Base-by-base conservation (phyloP, 2,797 vertebrate species). In the Calcarius lapponicus region DNA sequence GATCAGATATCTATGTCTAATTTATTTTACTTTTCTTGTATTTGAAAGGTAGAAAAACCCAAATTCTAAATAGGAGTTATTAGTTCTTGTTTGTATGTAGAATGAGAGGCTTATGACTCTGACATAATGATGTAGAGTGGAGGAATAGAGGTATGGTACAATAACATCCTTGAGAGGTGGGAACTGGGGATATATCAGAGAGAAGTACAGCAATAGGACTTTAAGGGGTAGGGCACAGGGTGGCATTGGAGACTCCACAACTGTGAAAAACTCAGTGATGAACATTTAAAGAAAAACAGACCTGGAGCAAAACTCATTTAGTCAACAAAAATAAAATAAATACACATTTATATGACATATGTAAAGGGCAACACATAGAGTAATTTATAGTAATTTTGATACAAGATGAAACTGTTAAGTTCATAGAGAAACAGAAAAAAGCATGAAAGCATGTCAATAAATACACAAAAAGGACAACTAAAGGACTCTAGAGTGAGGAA, bases 161-260 rank as follows among this genome's bases (percentile, higher is more conserved):
- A 34, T 48, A 50, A 47, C 7, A 11, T 24, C 31, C 11, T 87
- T 50, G 25, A 75, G 47, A 57, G 1, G 2, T 32, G 12, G 8
- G 16, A 38, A n/a, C 19, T 56, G 5, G 1, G 9, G 2, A 36
- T 73, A 10, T 2, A 1, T 26, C 6, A 6, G 4, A 62, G 13
- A 64, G 24, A 29, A 69, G 4, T 22, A 62, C 11, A 31, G 7
- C 12, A 80, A 50, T 10, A 4, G 15, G 17, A 61, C 14, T n/a
- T 26, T 15, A 64, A 73, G 8, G 3, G 6, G 7, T 36, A n/a
- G 8, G 43, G 16, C 3, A 31, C 28, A 50, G 22, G 13, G 13
- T 60, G 28, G 3, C 6, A 9, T 1, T 48, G 26, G 34, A 74
- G 25, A 40, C 9, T 26, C 13, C 51, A 31, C 11, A 91, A 9